Evolutionary conservation across 2,113 vertebrate genomes (phyloP), one percentile per base, ranked within the genome.

Genomic region (Amia ocellicauda): DNA sequence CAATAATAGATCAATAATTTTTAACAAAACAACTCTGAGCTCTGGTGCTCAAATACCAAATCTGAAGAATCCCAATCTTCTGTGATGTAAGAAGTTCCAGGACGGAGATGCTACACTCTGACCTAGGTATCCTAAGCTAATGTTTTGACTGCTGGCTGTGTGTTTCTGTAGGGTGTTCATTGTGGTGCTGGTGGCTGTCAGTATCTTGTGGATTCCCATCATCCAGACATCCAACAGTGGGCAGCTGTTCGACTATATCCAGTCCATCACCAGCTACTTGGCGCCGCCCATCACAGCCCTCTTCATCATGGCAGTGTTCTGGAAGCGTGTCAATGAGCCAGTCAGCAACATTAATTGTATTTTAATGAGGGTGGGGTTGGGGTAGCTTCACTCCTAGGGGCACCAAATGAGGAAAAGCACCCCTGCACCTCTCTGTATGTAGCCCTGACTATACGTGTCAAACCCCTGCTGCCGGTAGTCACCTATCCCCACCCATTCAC

Each of bases 191-290:
- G 89, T 95, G 45, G 76, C 77, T 51, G 45, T 97, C 70, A 98
- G 96, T 69, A 90, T 98, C 60, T 62, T 95, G 62, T 99, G 97
- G 97, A 94, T 99, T 75, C 97, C 97, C 2, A 63, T 98, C 60
- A 89, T 98, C 75, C 96, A 98, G 50, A 84, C 89, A 58, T 86
- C 97, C 69, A 98, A 94, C 76, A 98, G 93, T 0, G 94, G 97
- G 17, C 88, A 92, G 73, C 91, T 99, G 31, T 99, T 98, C 51
- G 91, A 96, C 75, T 99, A 98, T 64, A 91, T 97, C 69, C 95
- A 98, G 72, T 89, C 93, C 40, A 83, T 97, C 71, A 92, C 91
- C 73, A 98, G 97, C 78, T 98, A 88, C 69, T 83, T 99, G 54
- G 86, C 92, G 3, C 96, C 96, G 0, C 97, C 96, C 0, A 90